Conservation (phyloP, 2,113 vertebrate species). For the Heterotis niloticus region DNA sequence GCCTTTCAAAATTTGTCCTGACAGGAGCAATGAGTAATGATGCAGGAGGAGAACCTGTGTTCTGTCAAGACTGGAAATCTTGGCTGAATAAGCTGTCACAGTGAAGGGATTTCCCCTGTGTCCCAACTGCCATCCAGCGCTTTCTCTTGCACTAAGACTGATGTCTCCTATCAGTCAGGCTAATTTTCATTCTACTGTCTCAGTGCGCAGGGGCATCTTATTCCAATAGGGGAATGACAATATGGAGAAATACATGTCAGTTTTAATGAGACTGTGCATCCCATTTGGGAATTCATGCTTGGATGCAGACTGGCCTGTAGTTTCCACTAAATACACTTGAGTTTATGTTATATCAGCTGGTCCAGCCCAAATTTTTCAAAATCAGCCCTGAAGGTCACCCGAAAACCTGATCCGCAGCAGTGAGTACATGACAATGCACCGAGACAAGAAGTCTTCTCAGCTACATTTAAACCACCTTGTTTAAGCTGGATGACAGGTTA, state of each 20-base stretch:
- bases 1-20: constrained; percentile 62
- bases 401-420: no score
- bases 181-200: neutral
- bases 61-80: constrained; percentile 91
- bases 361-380: no score
- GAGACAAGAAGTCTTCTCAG: no score
- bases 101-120: constrained; percentile 80
- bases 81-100: constrained; percentile 92
- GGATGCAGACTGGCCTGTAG: neutral
- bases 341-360: neutral
- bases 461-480: no score
- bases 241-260: constrained; percentile 1
- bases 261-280: constrained; percentile 24
- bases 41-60: constrained; percentile 86
- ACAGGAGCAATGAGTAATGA: constrained; percentile 94
- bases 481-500: no score
- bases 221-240: neutral
- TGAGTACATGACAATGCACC: no score
- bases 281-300: constrained; percentile 13
- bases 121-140: constrained; percentile 82
- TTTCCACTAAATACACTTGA: neutral
- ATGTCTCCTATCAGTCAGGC: constrained; percentile 55
- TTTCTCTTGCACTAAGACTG: constrained; percentile 54
- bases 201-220: neutral
- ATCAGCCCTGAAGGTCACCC: no score